A percentile compares a stretch with the other conserved stretches of the same genome.
Conservation (phyloP, 2,888 invertebrate species). For the Papilio gigon region DNA sequence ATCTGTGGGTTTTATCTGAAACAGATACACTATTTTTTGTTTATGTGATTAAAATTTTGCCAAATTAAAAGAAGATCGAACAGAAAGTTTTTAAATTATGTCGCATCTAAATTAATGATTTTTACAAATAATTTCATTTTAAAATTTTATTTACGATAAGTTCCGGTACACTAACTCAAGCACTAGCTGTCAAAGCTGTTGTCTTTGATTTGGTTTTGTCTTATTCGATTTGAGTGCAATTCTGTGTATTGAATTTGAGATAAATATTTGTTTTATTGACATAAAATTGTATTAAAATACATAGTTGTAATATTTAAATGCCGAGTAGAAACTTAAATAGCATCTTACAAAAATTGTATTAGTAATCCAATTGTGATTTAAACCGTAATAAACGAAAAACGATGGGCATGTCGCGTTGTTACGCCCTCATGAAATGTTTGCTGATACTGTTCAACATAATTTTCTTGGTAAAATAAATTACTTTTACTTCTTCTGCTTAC, state of each 20-base stretch:
- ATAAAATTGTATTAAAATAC: conserved; percentile 27
- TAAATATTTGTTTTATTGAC: conserved; percentile 31
- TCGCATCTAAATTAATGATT: too few relatives aligned
- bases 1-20: conserved; percentile 43
- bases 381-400: conserved; percentile 43
- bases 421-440: conserved; percentile 86
- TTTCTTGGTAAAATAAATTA: conserved; percentile 85
- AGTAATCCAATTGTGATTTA: neutral
- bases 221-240: neutral
- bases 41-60: neutral
- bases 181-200: conserved; percentile 31
- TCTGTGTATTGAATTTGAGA: conserved; percentile 17
- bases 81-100: neutral
- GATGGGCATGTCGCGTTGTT: conserved; percentile 88
- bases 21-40: conserved; percentile 18
- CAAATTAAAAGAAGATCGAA: neutral
- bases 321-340: neutral
- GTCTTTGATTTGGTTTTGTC: neutral
- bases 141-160: neutral
- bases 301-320: conserved; percentile 5
- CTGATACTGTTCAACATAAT: conserved; percentile 87
- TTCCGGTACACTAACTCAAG: neutral
- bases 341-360: neutral
- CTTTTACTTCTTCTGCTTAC: neutral
- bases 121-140: neutral